A percentile compares a stretch with the other conserved stretches of the same genome.
Evolutionary conservation across 37 sponge, comb jelly and placozoan genomes (phyloP).

Genomic region (Eunapius fragilis): DNA sequence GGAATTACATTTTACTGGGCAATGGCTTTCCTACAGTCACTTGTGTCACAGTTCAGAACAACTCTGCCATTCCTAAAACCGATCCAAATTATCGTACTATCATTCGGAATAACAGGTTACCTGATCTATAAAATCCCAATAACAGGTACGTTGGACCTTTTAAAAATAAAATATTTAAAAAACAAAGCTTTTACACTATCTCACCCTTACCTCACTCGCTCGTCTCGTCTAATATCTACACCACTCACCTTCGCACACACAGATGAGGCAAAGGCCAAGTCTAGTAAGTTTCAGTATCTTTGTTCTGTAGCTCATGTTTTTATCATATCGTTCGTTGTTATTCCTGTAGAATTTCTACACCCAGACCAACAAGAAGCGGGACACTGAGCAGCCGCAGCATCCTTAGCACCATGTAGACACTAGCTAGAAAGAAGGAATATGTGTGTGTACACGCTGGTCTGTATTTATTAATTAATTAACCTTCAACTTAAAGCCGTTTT

Average conservation of each 20-base stretch:
- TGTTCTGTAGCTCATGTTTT: too few species aligned
- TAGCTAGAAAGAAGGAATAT: not conserved
- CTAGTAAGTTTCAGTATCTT: conserved; percentile 1
- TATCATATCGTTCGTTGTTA: not conserved
- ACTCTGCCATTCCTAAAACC: conserved; percentile 44
- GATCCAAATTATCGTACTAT: conserved; percentile 26
- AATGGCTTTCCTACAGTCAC: conserved; percentile 1
- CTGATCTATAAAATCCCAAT: conserved; percentile 75
- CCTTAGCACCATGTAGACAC: not conserved
- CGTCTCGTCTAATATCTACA: not conserved
- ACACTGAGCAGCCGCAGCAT: not conserved
- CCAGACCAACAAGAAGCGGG: not conserved
- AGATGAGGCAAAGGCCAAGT: conserved; percentile 38
- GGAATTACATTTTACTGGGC: not conserved
- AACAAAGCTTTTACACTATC: not conserved
- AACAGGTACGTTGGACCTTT: conserved; percentile 61
- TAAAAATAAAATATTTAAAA: too few species aligned
- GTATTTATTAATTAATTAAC: not conserved
- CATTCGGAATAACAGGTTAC: conserved; percentile 63
- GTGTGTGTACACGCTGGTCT: not conserved
- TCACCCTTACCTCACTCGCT: not conserved
- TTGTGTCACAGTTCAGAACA: conserved; percentile 3
- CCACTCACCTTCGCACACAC: not conserved
- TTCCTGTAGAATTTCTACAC: conserved; percentile 26
- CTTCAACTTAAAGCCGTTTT: not conserved